Percentiles rank a stretch among this genome's conserved stretches.
Conservation (phyloP, 2,888 invertebrate species). For the Leucophora obtusa region DNA sequence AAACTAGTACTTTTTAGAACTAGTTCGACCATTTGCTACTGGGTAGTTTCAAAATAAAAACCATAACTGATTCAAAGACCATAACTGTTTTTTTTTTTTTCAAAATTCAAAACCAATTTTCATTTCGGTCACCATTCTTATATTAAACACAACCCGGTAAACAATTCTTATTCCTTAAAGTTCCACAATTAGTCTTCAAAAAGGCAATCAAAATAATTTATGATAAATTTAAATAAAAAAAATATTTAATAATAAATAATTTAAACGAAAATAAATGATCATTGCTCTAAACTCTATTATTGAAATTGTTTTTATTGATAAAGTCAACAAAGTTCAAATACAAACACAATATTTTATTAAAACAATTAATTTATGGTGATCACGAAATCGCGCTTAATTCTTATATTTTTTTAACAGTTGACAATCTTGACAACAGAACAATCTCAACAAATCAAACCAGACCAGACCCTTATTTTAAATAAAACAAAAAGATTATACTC, state of each 20-base stretch:
- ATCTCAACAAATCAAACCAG: slow-evolving; percentile 39
- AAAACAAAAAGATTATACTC: slow-evolving; percentile 10
- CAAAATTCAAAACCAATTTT: too few species aligned
- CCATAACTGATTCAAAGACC: too few species aligned
- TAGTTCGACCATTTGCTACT: too few species aligned
- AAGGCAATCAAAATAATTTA: not conserved
- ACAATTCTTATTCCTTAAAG: too few species aligned
- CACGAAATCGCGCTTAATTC: slow-evolving; percentile 63
- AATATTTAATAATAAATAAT: not conserved
- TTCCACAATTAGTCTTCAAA: too few species aligned
- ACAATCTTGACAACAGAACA: slow-evolving; percentile 3
- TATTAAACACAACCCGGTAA: too few species aligned
- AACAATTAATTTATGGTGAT: slow-evolving; percentile 67
- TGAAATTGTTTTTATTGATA: slow-evolving; percentile 55
- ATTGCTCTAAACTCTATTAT: slow-evolving; percentile 55
- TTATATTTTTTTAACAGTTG: slow-evolving; percentile 18
- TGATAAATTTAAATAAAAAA: slow-evolving; percentile 9
- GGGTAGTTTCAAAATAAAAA: too few species aligned
- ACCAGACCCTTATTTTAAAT: slow-evolving; percentile 26
- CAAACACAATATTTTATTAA: slow-evolving; percentile 59
- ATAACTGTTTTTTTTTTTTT: too few species aligned
- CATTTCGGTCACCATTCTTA: too few species aligned
- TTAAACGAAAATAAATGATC: slow-evolving; percentile 48
- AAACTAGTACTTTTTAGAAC: too few species aligned
- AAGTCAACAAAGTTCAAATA: slow-evolving; percentile 62